Evolutionary conservation across 2,113 vertebrate species (phyloP).

Genomic region (Tragelaphus buxtoni): DNA sequence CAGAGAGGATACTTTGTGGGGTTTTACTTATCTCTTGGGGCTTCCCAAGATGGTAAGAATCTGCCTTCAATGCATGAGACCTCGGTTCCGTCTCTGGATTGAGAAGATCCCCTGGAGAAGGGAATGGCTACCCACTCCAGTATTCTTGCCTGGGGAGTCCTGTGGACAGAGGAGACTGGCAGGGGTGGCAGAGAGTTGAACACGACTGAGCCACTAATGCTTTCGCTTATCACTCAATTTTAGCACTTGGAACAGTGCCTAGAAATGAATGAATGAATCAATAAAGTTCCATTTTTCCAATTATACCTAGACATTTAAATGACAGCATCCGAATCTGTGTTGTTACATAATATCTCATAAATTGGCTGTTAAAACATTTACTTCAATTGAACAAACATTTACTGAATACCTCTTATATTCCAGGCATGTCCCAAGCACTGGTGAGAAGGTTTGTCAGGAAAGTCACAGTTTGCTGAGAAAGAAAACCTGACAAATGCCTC

Average conservation of each 20-base stretch:
- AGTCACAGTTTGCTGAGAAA: background rate
- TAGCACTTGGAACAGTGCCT: background rate
- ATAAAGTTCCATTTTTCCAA: background rate
- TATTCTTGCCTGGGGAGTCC: background rate
- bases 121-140: background rate
- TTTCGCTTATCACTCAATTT: background rate
- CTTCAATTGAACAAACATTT: background rate
- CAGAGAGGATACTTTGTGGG: accelerated
- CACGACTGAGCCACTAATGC: background rate
- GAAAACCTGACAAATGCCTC: background rate
- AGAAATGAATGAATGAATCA: background rate
- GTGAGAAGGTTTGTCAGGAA: background rate
- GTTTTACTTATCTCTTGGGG: background rate
- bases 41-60: background rate
- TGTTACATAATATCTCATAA: background rate
- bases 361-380: background rate
- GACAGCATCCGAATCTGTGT: too few species aligned
- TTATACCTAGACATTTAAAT: background rate
- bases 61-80: background rate
- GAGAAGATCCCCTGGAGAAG: background rate
- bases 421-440: background rate
- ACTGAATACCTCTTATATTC: background rate
- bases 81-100: background rate
- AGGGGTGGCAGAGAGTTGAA: background rate
- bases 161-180: background rate